Evolutionary conservation across 2,888 invertebrate species (phyloP).

Genomic region (Troides helena): DNA sequence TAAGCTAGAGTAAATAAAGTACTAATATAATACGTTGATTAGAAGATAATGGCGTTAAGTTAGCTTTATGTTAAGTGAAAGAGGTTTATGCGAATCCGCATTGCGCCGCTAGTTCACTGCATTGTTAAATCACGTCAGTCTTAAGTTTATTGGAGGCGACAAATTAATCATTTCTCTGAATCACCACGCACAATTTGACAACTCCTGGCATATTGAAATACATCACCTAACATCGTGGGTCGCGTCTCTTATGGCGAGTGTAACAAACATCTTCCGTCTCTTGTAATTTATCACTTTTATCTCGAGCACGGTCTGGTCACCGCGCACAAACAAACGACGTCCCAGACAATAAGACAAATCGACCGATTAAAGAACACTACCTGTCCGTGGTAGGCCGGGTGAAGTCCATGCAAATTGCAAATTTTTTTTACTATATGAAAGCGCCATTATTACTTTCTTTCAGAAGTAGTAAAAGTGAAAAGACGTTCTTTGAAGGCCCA

Average conservation of each 20-base stretch:
- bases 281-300: constrained; percentile 77
- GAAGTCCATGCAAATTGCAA: constrained; percentile 60
- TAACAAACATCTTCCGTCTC: constrained; percentile 75
- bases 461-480: constrained; percentile 71
- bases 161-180: constrained; percentile 14
- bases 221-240: constrained; percentile 56
- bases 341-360: constrained; percentile 78
- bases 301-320: constrained; percentile 73
- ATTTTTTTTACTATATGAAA: constrained; percentile 45
- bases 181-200: constrained; percentile 25
- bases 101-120: neutral
- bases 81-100: neutral
- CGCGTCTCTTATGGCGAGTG: constrained; percentile 66
- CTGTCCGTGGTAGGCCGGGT: constrained; percentile 68
- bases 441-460: constrained; percentile 58
- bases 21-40: neutral
- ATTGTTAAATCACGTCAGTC: neutral
- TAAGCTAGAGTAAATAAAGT: too few species aligned
- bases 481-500: constrained; percentile 44
- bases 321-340: constrained; percentile 75
- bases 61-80: neutral
- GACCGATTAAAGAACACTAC: constrained; percentile 75
- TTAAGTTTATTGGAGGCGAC: constrained; percentile 6
- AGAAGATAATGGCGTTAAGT: neutral
- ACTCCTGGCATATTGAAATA: constrained; percentile 33